Evolutionary conservation across 2,797 vertebrate genomes (phyloP).

Genomic region (Lindbergichthys nudifrons): DNA sequence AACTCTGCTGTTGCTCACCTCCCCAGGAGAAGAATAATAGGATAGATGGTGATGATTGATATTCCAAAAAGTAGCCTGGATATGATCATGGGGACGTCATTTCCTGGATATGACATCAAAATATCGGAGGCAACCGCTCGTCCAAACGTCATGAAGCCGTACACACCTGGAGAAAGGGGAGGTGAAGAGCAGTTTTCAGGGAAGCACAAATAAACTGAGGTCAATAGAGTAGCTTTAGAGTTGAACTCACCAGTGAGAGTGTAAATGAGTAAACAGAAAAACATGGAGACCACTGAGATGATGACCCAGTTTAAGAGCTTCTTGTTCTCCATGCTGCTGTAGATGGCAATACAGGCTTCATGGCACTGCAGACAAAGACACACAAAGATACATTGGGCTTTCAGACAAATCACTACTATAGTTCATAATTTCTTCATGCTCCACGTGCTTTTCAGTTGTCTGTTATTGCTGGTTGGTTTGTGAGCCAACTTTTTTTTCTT

Average conservation of each 20-base stretch:
- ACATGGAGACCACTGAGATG: conserved; percentile 91
- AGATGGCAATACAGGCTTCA: conserved; percentile 93
- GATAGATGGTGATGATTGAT: conserved; percentile 95
- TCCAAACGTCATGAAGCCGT: conserved; percentile 93
- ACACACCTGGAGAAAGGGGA: conserved; percentile 83
- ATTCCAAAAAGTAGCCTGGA: conserved; percentile 92
- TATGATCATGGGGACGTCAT: conserved; percentile 86
- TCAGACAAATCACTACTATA: not conserved
- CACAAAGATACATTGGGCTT: not conserved
- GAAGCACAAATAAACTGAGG: not conserved
- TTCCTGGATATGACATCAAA: conserved; percentile 94
- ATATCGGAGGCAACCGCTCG: conserved; percentile 88
- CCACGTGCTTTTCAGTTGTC: not conserved
- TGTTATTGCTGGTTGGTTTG: not conserved
- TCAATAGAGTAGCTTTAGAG: not conserved
- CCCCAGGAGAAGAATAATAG: conserved; percentile 93
- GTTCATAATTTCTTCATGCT: not conserved
- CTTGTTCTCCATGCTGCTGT: conserved; percentile 93
- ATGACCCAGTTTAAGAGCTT: conserved; percentile 90
- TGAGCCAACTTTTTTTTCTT: not conserved
- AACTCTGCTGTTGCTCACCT: conserved; percentile 79
- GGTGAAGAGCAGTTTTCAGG: not conserved
- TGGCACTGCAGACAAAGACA: conserved; percentile 87
- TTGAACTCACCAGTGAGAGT: conserved; percentile 90
- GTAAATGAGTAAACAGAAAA: conserved; percentile 94